These are phyloP conservation scores for Salmo trutta DNA, from an alignment of 2,797 vertebrate genomes.

Conservation along the genomic window DNA sequence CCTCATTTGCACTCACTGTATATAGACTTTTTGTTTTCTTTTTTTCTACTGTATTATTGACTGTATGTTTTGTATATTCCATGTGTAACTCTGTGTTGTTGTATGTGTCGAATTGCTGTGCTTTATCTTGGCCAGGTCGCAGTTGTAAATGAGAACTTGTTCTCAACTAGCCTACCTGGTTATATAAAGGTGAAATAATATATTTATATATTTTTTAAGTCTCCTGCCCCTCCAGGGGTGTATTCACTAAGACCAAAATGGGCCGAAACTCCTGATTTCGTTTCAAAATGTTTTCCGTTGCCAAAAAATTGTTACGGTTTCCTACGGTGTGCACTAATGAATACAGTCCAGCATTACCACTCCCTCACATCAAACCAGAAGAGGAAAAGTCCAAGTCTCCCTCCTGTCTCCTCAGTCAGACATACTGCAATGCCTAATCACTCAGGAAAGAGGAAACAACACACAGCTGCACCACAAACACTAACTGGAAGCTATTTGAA, in stretches of 20 bases:
- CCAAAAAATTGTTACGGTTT: no score
- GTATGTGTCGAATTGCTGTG: no score
- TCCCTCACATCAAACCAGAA: background rate
- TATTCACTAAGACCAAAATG: background rate
- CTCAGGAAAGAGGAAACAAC: constrained; percentile 40
- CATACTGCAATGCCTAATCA: constrained; percentile 44
- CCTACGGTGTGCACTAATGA: background rate
- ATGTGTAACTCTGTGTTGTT: no score
- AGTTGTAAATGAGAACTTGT: no score
- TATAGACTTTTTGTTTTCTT: no score
- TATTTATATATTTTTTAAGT: background rate
- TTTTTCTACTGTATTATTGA: no score
- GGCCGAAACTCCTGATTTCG: background rate
- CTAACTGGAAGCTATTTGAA: constrained; percentile 2
- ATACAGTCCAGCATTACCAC: background rate
- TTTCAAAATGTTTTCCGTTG: background rate
- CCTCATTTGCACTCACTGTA: no score
- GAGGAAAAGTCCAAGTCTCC: background rate
- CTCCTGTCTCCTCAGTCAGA: background rate
- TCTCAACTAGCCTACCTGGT: no score
- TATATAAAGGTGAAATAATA: no score
- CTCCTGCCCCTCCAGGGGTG: background rate
- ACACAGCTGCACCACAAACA: constrained; percentile 10
- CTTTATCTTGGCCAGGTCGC: no score
- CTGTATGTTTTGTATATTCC: no score